phyloP scores from a whole-genome alignment of 2,888 invertebrate genomes.

The Stenolophus ochropezus region DNA sequence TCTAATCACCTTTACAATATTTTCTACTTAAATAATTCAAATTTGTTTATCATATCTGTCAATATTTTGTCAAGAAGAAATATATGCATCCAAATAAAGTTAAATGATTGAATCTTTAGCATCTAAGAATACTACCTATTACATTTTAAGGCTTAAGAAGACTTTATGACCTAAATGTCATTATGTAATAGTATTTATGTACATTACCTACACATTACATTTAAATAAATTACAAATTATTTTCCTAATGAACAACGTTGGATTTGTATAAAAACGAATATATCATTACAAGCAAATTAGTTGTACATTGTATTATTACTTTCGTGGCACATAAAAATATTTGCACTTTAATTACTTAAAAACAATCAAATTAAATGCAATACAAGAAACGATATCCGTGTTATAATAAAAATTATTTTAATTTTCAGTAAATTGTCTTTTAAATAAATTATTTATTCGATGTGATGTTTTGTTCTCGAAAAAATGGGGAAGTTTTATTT shows the following conservation, averaged over 20 bases:
- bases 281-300: slow-evolving; percentile 21
- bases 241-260: slow-evolving; percentile 44
- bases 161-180: slow-evolving; percentile 29
- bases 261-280: slow-evolving; percentile 42
- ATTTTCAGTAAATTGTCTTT: neutral
- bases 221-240: slow-evolving; percentile 52
- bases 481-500: no score
- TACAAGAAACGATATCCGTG: neutral
- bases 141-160: slow-evolving; percentile 55
- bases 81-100: neutral
- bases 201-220: slow-evolving; percentile 51
- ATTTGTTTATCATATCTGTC: neutral
- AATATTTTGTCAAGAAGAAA: neutral
- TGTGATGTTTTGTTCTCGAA: neutral
- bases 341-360: slow-evolving; percentile 37
- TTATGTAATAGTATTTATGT: slow-evolving; percentile 53
- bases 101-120: slow-evolving; percentile 38
- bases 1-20: neutral
- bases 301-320: slow-evolving; percentile 26
- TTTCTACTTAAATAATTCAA: neutral
- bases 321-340: slow-evolving; percentile 42
- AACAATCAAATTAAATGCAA: slow-evolving; percentile 8
- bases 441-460: neutral
- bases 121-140: slow-evolving; percentile 44
- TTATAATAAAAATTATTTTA: neutral